Evolutionary conservation across 2,888 invertebrate genomes (phyloP).

Genomic region (Dryobota labecula): DNA sequence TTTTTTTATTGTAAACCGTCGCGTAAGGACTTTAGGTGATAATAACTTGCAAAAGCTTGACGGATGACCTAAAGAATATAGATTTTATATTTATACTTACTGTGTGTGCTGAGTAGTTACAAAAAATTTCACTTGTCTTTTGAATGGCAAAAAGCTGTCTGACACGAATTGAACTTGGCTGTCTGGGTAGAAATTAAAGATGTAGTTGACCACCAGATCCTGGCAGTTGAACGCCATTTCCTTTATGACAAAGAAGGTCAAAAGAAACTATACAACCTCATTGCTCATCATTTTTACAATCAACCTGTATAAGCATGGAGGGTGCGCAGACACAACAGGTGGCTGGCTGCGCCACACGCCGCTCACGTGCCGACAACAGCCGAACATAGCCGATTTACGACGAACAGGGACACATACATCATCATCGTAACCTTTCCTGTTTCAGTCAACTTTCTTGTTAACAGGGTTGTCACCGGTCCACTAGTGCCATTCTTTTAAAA

Average conservation of each 20-base stretch:
- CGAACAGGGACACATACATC: slow-evolving; percentile 35
- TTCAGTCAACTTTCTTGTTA: slow-evolving; percentile 7
- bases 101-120: not conserved
- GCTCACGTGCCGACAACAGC: slow-evolving; percentile 67
- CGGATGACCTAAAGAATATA: not conserved
- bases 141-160: not conserved
- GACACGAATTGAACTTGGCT: not conserved
- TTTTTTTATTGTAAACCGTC: too few relatives aligned
- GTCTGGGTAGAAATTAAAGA: not conserved
- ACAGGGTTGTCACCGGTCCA: too few relatives aligned
- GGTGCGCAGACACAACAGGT: slow-evolving; percentile 77
- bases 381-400: slow-evolving; percentile 53
- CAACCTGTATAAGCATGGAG: slow-evolving; percentile 70
- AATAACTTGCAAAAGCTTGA: not conserved
- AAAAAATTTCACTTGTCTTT: not conserved
- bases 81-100: not conserved
- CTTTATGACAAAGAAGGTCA: not conserved
- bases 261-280: not conserved
- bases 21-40: slow-evolving; percentile 10
- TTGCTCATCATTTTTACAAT: slow-evolving; percentile 5
- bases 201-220: not conserved
- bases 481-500: too few relatives aligned
- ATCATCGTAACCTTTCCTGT: slow-evolving; percentile 40
- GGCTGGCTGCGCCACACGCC: slow-evolving; percentile 67
- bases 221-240: too few relatives aligned